Evolutionary conservation across 2,797 vertebrate genomes (phyloP), one percentile per base, ranked within the genome.

Genomic region (Crax fasciolata): DNA sequence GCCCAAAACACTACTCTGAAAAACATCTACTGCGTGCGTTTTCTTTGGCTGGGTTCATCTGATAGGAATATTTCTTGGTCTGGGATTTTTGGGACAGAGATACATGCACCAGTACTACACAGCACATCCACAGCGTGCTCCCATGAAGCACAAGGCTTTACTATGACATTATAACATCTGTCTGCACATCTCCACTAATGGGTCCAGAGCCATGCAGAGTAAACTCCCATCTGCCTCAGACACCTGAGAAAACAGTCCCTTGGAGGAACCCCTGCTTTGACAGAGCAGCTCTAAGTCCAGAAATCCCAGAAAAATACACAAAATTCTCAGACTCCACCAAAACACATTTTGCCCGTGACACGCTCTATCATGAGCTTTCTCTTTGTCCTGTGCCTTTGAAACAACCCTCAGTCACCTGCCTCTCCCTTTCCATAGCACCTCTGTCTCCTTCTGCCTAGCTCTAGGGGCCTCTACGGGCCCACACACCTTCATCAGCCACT

Each of bases 401-500:
- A 76, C 7, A 28, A 73, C 18, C 27, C 11, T 82, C 52, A 32
- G 8, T 27, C 63, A 80, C 43, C 52, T 39, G 48, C 52, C 25
- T 35, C 63, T 79, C 27, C n/a, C 48, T 43, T 84, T 35, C 44
- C 43, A 73, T 10, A 91, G 35, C 23, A 44, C 3, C 13, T 55
- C 65, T 72, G 28, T 11, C 6, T 66, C 25, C 28, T 80, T 35
- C 52, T 66, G 32, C 23, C 39, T 23, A 23, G 39, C 20, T 92
- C 49, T 35, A 27, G 68, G 35, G 2, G 1, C 20, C 23, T 81
- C 3, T 38, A 68, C 15, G 41, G 19, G 11, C 19, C 20, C 11
- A 70, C 30, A 62, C 0, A 1, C 23, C n/a, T 82, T 63, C 61
- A 65, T 10, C 0, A 3, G 35, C 44, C 0, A 0, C n/a, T 51